Percentiles rank a stretch among this genome's conserved stretches.
Conservation (phyloP, 2,797 vertebrate genomes). For the Hemibagrus guttatus region DNA sequence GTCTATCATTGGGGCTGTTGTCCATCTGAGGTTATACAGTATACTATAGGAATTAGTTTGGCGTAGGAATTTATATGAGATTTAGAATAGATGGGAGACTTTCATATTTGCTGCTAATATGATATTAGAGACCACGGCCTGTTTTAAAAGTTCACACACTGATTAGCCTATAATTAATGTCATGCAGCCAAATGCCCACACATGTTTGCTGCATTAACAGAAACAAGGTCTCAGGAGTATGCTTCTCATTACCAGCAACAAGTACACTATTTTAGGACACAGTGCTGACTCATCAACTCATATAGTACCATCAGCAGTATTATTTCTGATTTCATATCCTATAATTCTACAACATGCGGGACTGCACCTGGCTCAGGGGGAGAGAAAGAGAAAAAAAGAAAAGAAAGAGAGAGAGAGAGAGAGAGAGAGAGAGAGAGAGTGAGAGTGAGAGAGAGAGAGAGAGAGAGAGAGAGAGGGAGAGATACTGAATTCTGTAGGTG, state of each 20-base stretch:
- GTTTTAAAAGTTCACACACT: neutral
- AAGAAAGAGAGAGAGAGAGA: neutral
- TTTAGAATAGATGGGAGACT: too few species aligned
- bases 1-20: too few species aligned
- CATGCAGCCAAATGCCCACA: conserved; percentile 8
- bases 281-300: conserved; percentile 48
- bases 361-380: conserved; percentile 34
- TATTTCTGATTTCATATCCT: conserved; percentile 39
- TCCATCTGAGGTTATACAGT: neutral
- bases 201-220: conserved; percentile 32
- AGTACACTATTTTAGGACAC: conserved; percentile 35
- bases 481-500: neutral
- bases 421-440: neutral
- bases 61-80: neutral
- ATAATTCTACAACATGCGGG: conserved; percentile 50
- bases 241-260: conserved; percentile 45
- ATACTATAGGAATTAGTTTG: neutral
- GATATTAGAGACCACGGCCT: neutral
- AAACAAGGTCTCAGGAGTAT: conserved; percentile 35
- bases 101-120: neutral
- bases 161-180: conserved; percentile 26
- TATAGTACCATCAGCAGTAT: conserved; percentile 45
- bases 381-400: neutral
- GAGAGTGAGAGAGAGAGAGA: neutral
- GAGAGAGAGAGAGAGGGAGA: neutral